Percentiles rank a stretch among this genome's conserved stretches.
phyloP scores from a whole-genome alignment of 1,140 invertebrate genomes.

The Colletes latitarsis region DNA sequence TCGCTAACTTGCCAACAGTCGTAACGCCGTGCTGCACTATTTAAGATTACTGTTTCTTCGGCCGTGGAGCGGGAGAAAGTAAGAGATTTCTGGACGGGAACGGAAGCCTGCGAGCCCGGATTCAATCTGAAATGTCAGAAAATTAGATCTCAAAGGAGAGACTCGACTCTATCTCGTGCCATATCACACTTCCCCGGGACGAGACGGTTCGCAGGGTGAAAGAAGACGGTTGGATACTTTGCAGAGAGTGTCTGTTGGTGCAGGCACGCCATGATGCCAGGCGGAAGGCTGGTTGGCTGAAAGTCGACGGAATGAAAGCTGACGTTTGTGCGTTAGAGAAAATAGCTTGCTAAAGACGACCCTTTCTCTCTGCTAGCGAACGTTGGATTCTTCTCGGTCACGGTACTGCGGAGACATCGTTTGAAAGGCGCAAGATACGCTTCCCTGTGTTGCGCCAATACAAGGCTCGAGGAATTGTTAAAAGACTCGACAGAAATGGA shows the following conservation, averaged over 20 bases:
- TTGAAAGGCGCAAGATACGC: background rate
- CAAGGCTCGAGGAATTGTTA: background rate
- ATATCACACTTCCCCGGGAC: slow-evolving; percentile 40
- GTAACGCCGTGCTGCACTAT: slow-evolving; percentile 47
- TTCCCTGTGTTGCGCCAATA: background rate
- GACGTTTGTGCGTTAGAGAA: slow-evolving; percentile 46
- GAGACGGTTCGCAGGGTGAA: background rate
- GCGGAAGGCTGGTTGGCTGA: background rate
- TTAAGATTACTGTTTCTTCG: slow-evolving; percentile 54
- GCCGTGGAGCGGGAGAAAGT: background rate
- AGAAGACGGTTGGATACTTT: background rate
- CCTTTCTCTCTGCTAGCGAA: background rate
- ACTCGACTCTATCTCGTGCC: slow-evolving; percentile 37
- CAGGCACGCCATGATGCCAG: background rate
- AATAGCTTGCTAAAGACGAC: slow-evolving; percentile 44
- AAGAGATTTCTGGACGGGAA: slow-evolving; percentile 14
- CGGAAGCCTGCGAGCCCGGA: slow-evolving; percentile 15
- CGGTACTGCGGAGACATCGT: background rate
- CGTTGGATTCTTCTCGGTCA: background rate
- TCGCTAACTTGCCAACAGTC: slow-evolving; percentile 17
- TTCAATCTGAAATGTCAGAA: slow-evolving; percentile 68
- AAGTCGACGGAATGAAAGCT: slow-evolving; percentile 20
- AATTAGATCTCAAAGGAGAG: slow-evolving; percentile 61
- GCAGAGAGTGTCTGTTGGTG: background rate
- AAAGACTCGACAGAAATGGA: background rate